Percentiles rank a stretch among this genome's conserved stretches.
phyloP scores from a whole-genome alignment of 2,888 invertebrate genomes.

The Latrodectus elegans region DNA sequence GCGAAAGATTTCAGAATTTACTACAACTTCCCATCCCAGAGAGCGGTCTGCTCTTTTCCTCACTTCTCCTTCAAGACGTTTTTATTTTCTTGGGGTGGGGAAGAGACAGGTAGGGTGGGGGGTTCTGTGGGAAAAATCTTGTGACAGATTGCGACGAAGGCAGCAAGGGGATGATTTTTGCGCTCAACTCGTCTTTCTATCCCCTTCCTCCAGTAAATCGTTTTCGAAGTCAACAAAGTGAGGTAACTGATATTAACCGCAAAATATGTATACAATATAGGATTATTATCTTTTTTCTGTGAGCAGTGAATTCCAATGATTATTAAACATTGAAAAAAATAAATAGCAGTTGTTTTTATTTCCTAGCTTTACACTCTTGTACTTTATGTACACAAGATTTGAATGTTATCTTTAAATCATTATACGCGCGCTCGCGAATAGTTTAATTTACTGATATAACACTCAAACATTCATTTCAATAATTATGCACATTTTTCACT shows the following conservation, averaged over 20 bases:
- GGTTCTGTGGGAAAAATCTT: background rate
- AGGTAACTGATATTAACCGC: background rate
- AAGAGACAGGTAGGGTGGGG: background rate
- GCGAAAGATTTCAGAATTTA: background rate
- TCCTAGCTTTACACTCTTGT: too few relatives aligned
- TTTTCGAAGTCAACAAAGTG: background rate
- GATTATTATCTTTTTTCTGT: too few relatives aligned
- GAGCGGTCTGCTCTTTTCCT: background rate
- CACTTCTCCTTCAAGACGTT: background rate
- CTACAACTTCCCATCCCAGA: slow-evolving; percentile 2
- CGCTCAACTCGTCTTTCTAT: background rate
- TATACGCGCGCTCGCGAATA: too few relatives aligned
- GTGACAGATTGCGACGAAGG: background rate
- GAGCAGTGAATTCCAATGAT: too few relatives aligned
- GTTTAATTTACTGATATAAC: too few relatives aligned
- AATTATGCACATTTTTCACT: too few relatives aligned
- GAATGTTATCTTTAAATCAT: too few relatives aligned
- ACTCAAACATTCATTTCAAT: too few relatives aligned
- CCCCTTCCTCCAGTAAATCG: slow-evolving; percentile 1
- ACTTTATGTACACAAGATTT: too few relatives aligned
- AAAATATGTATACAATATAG: too few relatives aligned
- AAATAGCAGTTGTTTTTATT: too few relatives aligned
- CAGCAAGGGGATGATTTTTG: background rate
- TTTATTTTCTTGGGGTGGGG: background rate
- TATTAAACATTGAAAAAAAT: too few relatives aligned